These are phyloP conservation scores for Lasioglossum lativentre DNA, from an alignment of 2,888 invertebrate genomes.

Conservation along the genomic window DNA sequence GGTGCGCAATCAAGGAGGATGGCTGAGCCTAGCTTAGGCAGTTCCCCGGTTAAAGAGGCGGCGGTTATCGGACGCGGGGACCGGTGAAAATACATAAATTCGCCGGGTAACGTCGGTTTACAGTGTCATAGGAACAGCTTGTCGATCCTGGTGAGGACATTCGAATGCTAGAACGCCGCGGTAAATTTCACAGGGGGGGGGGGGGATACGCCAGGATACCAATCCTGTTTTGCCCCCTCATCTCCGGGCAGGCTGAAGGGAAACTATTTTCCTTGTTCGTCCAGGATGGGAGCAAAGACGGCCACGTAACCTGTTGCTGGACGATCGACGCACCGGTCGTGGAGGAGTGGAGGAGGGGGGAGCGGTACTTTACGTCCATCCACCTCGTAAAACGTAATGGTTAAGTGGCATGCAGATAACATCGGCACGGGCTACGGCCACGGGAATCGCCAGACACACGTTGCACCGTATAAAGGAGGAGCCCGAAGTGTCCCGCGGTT, in stretches of 20 bases:
- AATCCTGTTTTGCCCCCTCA: constrained; percentile 40
- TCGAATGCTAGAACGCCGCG: constrained; percentile 30
- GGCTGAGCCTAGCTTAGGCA: neutral
- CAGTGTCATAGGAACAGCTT: constrained; percentile 28
- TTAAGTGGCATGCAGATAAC: constrained; percentile 63
- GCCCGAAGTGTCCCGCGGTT: constrained; percentile 7
- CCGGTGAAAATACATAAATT: constrained; percentile 31
- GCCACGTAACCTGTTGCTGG: constrained; percentile 60
- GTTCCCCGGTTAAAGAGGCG: neutral
- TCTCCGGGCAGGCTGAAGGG: neutral
- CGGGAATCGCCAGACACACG: constrained; percentile 33
- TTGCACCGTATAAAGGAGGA: constrained; percentile 47
- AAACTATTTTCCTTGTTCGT: constrained; percentile 34
- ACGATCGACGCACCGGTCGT: neutral
- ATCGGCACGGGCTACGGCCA: constrained; percentile 50
- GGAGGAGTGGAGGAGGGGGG: neutral
- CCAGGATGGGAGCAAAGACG: neutral
- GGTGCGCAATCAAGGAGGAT: neutral
- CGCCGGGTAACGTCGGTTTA: constrained; percentile 17
- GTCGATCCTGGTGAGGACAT: constrained; percentile 41
- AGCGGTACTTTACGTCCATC: constrained; percentile 60
- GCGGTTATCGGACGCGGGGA: neutral
- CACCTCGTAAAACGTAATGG: constrained; percentile 68
- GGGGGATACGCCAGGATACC: constrained; percentile 33
- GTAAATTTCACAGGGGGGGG: constrained; percentile 65